Base-by-base conservation (phyloP, 1,140 invertebrate species). In the Gonatopus flavifemur region DNA sequence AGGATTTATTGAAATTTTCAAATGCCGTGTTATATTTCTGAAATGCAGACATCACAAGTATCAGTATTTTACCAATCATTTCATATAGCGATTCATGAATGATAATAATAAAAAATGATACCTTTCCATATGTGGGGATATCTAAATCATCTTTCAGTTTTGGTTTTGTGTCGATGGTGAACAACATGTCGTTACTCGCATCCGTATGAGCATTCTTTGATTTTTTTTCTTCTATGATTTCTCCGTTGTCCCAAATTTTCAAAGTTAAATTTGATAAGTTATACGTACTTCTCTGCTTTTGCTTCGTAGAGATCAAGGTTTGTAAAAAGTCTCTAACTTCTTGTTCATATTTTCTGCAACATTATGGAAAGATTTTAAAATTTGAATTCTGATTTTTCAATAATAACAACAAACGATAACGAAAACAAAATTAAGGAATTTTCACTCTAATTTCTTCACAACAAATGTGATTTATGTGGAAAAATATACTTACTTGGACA, bases 61-160 rank as follows among this genome's bases (percentile, higher is more conserved):
- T 28, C 12, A 28, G 12, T n/a, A n/a, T n/a, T n/a, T n/a, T n/a
- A n/a, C n/a, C n/a, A n/a, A n/a, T n/a, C n/a, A 7, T 20, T 21
- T 2, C 12, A 45, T 24, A 24, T 19, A 15, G 35, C n/a, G n/a
- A 19, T 15, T 22, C 18, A 31, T 13, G 1, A 10, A 22, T 25
- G 1, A 42, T 35, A 30, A 35, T 7, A 41, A 53, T 37, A 25
- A 38, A 54, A 55, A 6, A 38, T 52, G 19, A 48, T 25, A 77
- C 76, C 59, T 69, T 71, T 28, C 68, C 69, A 57, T 79, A 79
- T 16, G 68, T 69, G 9, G 76, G 77, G 42, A 78, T 45, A 57
- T 77, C 72, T 10, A 68, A 55, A 32, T 71, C 64, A 51, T 72
- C 59, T 47, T 64, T 59, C 25, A 64, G 3, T 24, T 60, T 57